Evolutionary conservation across 2,888 invertebrate genomes (phyloP).

Genomic region (Cecidostiba fungosa): DNA sequence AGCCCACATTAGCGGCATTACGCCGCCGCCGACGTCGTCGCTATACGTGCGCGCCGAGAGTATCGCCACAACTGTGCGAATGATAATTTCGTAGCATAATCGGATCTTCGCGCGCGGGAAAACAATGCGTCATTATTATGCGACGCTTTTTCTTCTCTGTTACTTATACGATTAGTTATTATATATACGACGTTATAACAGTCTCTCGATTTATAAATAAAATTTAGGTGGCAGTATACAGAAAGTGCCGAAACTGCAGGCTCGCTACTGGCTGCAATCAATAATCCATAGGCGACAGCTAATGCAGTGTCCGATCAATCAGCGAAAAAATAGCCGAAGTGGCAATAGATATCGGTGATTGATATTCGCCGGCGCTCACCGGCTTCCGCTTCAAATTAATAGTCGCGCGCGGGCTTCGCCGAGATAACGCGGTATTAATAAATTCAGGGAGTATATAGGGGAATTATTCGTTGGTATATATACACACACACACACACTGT

Average conservation of each 20-base stretch:
- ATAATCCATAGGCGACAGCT: conserved; percentile 50
- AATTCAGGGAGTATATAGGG: conserved; percentile 23
- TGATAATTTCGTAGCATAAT: conserved; percentile 21
- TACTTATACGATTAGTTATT: too few relatives aligned
- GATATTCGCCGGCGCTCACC: conserved; percentile 35
- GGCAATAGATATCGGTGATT: conserved; percentile 59
- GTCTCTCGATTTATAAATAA: too few relatives aligned
- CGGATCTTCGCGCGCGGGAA: not conserved
- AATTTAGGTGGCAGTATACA: too few relatives aligned
- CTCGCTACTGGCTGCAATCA: conserved; percentile 41
- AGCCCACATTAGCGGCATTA: conserved; percentile 58
- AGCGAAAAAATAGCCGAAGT: conserved; percentile 46
- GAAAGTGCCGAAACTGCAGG: conserved; percentile 28
- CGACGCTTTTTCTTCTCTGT: not conserved
- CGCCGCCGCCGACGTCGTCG: not conserved
- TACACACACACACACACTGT: not conserved
- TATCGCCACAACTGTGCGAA: conserved; percentile 5
- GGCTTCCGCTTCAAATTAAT: conserved; percentile 55
- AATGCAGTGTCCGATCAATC: conserved; percentile 52
- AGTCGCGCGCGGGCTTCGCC: conserved; percentile 32
- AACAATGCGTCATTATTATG: not conserved
- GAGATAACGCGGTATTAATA: conserved; percentile 56
- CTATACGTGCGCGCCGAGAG: not conserved
- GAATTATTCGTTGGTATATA: conserved; percentile 34
- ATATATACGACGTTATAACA: not conserved